Evolutionary conservation across 1,140 invertebrate genomes (phyloP).

Genomic region (Drosophila gunungcola): DNA sequence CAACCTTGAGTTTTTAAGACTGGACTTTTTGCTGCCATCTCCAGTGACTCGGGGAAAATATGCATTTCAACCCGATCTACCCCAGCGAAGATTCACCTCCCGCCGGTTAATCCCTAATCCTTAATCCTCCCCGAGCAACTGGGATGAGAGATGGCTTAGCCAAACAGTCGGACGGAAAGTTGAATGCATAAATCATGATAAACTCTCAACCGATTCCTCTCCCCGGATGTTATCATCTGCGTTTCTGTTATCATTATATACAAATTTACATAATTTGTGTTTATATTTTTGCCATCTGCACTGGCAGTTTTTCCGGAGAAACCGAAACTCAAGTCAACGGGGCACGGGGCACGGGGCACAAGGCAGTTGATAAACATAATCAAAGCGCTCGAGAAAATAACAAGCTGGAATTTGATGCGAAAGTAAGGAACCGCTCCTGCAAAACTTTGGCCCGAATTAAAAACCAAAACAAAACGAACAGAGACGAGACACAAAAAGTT

Average conservation of each 20-base stretch:
- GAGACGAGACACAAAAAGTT: slow-evolving; percentile 21
- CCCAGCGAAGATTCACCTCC: background rate
- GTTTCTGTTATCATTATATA: slow-evolving; percentile 73
- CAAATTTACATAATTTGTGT: slow-evolving; percentile 79
- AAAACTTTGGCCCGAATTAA: slow-evolving; percentile 72
- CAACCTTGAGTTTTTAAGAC: background rate
- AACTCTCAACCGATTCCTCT: slow-evolving; percentile 23
- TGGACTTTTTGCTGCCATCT: background rate
- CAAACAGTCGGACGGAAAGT: slow-evolving; percentile 24
- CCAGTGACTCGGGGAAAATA: background rate
- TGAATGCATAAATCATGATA: slow-evolving; percentile 41
- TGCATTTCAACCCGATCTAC: background rate
- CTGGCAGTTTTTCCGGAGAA: slow-evolving; percentile 9
- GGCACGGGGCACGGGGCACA: background rate
- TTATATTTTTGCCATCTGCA: slow-evolving; percentile 59
- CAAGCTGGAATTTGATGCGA: slow-evolving; percentile 57
- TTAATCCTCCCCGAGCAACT: background rate
- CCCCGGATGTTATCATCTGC: slow-evolving; percentile 25
- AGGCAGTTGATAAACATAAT: slow-evolving; percentile 70
- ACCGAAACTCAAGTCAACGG: background rate
- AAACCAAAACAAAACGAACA: slow-evolving; percentile 46
- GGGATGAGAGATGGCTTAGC: background rate
- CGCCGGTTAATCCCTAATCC: slow-evolving; percentile 28
- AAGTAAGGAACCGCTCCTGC: slow-evolving; percentile 30
- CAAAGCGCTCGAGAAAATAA: slow-evolving; percentile 58